Evolutionary conservation across 1,140 invertebrate species (phyloP).

Genomic region (Acromyrmex charruanus): DNA sequence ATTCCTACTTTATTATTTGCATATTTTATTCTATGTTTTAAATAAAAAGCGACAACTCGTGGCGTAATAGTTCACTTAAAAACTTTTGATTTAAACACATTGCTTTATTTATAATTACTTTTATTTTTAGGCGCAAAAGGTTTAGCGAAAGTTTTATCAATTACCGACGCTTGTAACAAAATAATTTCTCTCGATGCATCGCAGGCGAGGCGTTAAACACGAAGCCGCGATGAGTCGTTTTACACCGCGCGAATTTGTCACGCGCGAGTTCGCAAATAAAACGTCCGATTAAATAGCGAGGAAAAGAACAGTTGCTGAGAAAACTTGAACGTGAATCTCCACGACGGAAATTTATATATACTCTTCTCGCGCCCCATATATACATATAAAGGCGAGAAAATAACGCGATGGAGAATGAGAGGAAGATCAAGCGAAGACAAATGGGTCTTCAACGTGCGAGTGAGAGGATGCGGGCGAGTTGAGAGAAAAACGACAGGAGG

Average conservation of each 20-base stretch:
- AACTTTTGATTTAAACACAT: background rate
- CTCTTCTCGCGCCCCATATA: background rate
- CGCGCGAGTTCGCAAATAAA: slow-evolving; percentile 12
- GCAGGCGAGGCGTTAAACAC: background rate
- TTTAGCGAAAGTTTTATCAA: background rate
- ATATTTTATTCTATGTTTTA: too few species aligned
- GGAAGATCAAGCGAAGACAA: slow-evolving; percentile 50
- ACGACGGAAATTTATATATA: background rate
- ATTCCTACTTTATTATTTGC: too few species aligned
- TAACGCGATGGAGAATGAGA: background rate
- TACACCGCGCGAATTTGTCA: background rate
- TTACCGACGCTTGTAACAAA: background rate
- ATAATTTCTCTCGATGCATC: background rate
- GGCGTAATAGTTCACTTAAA: background rate
- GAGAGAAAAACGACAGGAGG: slow-evolving; percentile 38
- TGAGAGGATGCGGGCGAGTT: background rate
- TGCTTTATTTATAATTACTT: background rate
- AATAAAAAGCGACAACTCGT: background rate
- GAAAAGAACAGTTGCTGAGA: background rate
- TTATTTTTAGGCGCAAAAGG: background rate
- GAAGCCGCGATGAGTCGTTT: slow-evolving; percentile 1
- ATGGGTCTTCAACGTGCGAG: slow-evolving; percentile 9
- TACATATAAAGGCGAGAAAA: background rate
- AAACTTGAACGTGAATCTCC: background rate
- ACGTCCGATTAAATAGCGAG: slow-evolving; percentile 19